Evolutionary conservation across 2,797 vertebrate genomes (phyloP).

Genomic region (Cyclopterus lumpus): DNA sequence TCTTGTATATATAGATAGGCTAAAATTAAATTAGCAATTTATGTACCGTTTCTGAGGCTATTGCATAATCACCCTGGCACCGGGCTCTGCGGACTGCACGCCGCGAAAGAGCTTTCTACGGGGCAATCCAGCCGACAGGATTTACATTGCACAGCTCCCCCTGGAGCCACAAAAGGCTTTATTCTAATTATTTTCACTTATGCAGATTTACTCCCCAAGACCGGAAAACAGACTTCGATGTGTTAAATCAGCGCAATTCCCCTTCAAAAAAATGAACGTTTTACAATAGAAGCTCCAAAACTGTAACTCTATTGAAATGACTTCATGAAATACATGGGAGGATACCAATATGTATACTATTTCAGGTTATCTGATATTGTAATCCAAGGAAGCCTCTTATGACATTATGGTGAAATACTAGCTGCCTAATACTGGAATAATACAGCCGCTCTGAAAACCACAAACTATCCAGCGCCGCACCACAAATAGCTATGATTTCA

Average conservation of each 20-base stretch:
- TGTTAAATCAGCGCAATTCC: constrained; percentile 1
- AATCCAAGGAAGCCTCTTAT: constrained; percentile 71
- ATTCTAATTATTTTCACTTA: background rate
- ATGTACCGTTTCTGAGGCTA: background rate
- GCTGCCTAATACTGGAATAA: constrained; percentile 75
- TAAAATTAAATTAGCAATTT: background rate
- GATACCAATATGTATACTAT: constrained; percentile 50
- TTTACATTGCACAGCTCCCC: background rate
- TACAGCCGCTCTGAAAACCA: constrained; percentile 64
- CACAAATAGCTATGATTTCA: constrained; percentile 73
- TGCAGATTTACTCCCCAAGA: background rate
- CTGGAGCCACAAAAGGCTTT: background rate
- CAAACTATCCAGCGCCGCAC: constrained; percentile 60
- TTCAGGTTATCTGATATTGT: constrained; percentile 60
- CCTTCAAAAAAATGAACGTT: background rate
- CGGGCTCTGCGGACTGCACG: background rate
- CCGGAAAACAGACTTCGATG: background rate
- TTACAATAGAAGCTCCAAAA: constrained; percentile 17
- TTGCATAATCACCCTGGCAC: background rate
- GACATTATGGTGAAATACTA: constrained; percentile 70
- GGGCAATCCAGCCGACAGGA: background rate
- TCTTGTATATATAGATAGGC: background rate
- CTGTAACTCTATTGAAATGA: constrained; percentile 28
- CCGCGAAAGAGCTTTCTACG: background rate
- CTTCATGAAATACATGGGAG: constrained; percentile 35